Evolutionary conservation across 2,888 invertebrate species (phyloP), one percentile per base, ranked within the genome.

Genomic region (Drosophila peninsularis): DNA sequence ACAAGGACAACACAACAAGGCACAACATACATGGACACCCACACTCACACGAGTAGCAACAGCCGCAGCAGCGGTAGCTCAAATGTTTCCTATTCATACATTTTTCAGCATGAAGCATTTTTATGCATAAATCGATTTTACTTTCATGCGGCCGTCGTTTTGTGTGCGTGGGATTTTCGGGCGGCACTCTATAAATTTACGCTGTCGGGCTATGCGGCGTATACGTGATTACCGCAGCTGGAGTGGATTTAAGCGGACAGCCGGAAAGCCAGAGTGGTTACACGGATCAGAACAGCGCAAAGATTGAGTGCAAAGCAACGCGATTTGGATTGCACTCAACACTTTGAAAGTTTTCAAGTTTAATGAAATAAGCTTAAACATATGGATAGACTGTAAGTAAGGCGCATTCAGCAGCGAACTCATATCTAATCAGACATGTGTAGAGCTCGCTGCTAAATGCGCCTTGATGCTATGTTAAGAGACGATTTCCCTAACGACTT

Each of bases 121-220:
- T 87, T 81, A 87, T 85, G 81, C 84, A 87, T 89, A 87, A 83
- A 87, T 85, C 84, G 89, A 89, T 89, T 78, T 68, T 65, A 67
- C 67, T 79, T 73, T 78, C 83, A 67, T 71, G 63, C 62, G 56
- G 58, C 50, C 61, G 42, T 49, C 69, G 54, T 63, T 70, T 65
- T 62, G 53, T 53, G 32, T 44, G 36, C 39, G 30, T 39, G 30
- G 39, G 62, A 60, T 55, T 55, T 56, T 13, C 41, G 45, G 57
- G 24, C 65, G 68, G 24, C 65, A 71, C 73, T 88, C 75, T 57
- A 82, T 88, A 74, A 78, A 82, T 80, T 86, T 58, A 55, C 65
- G 73, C 58, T 62, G 63, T 53, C 49, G 87, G 73, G 75, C 62
- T 54, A 81, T 79, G 71, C 68, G 79, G 79, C 79, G 76, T 75